phyloP scores from a whole-genome alignment of 2,113 vertebrate species.

The Chauna torquata region DNA sequence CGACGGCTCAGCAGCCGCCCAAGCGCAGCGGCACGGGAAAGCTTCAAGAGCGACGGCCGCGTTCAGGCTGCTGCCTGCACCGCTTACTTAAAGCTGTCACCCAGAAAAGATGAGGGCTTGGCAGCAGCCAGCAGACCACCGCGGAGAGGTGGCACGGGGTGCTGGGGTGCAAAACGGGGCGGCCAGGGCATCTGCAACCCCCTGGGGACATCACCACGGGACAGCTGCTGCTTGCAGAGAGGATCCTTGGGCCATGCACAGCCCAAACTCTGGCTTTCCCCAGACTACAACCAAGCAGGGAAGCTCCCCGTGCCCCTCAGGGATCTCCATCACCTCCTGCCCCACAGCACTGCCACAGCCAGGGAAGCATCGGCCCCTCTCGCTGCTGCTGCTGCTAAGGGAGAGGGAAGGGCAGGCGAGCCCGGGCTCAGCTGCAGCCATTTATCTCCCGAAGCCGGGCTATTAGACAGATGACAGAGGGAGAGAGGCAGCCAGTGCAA shows the following conservation, averaged over 20 bases:
- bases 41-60: rapidly evolving
- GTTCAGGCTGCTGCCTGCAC: neutral
- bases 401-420: neutral
- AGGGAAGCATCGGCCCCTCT: neutral
- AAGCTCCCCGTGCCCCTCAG: neutral
- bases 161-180: neutral
- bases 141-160: rapidly evolving
- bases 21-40: neutral
- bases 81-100: neutral
- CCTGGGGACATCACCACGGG: neutral
- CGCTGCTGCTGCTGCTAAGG: neutral
- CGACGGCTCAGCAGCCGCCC: neutral
- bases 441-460: constrained; percentile 50
- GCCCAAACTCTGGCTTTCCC: too few relatives aligned
- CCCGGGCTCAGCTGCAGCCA: constrained; percentile 49
- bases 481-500: constrained; percentile 29
- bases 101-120: neutral
- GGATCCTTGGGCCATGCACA: rapidly evolving
- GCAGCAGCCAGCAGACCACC: neutral
- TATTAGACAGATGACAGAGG: constrained; percentile 61
- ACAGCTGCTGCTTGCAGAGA: neutral
- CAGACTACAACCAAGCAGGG: neutral
- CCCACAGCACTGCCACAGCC: neutral
- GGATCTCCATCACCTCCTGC: neutral
- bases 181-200: neutral